Base-by-base conservation (phyloP, 2,113 vertebrate species). In the Emydura subglobosa region DNA sequence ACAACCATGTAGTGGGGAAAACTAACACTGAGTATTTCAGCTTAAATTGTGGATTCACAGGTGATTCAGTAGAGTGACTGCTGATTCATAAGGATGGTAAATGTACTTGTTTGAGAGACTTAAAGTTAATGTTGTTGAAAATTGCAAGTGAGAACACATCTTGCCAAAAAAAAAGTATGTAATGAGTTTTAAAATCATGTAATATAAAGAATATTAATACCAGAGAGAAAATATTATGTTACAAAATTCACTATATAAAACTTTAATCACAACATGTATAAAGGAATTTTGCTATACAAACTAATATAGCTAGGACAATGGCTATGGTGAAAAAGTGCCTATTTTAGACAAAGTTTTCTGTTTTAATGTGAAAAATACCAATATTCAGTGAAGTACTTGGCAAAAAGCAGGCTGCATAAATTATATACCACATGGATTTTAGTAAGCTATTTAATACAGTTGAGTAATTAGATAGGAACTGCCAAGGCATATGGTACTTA, bases 1-100 rank as follows among this genome's bases (percentile, higher is more conserved):
- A 55, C 50, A 89, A 61, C 82, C 93, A 31, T 95, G 22, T 84
- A 93, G 57, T 92, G 83, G 90, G 85, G 65, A 90, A 85, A 97
- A 92, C 79, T 90, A 85, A 95, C 94, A 55, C 19, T 57, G 31
- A 87, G 49, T 93, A 55, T 89, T 90, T 91, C 44, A 68, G 21
- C 10, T 89, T 87, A 96, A 96, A 83, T 61, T 89, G 44, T 83
- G 79, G 54, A 68, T 61, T 86, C 1, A 1, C 39, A 49, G 11
- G 11, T 68, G 25, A 42, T 61, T 68, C 42, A 24, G 84, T 12
- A 57, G 24, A 16, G 22, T 54, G 29, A 10, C 22, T 86, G 7
- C 76, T 88, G 25, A 91, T 86, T 92, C 61, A 39, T 47, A 68
- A 31, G 13, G 10, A 21, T 42, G 91, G 78, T 90, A 79, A 94